Base-by-base conservation (phyloP, 1,140 invertebrate species). In the Cotesia typhae region DNA sequence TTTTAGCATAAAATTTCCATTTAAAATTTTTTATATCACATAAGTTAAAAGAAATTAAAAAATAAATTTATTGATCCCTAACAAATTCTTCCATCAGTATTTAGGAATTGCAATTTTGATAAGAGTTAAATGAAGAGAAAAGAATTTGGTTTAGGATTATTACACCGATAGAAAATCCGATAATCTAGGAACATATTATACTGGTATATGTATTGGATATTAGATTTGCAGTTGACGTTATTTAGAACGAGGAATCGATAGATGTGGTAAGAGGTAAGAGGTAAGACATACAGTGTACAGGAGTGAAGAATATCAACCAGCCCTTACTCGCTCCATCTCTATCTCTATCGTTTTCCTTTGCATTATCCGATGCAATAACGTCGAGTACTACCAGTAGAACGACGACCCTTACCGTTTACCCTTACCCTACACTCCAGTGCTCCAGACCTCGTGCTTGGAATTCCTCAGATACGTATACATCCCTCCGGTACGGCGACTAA, bases 381-480 rank as follows among this genome's bases (percentile, higher is more conserved):
- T 61, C 20, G 12, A 20, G n/a, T 35, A 47, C 41, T 47, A 7
- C 41, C 6, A 47, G 10, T 47, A 47, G 20, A 4, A 61, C 20
- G 60, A 61, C 60, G 20, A 61, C 4, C 60, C 12, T 37, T 12
- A 20, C 35, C 60, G 6, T 10, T 41, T 41, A 7, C 41, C 10
- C 41, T 41, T 41, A 7, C 41, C 41, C 41, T 47, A 47, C 41
- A 47, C 41, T 6, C 41, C 10, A 47, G 41, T 9, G 41, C 41
- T 47, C 2, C 6, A 47, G 5, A 28, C 60, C 17, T 37, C 60
- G 35, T 61, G 60, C 60, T 35, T 61, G 20, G 60, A 61, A 61
- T 61, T 61, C 60, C 60, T 61, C 60, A 28, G 20, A 20, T 61
- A 61, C 60, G 60, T 61, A 37, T 61, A 61, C 60, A 61, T 35